phyloP scores from a whole-genome alignment of 2,888 invertebrate genomes.

The Hedya salicella region DNA sequence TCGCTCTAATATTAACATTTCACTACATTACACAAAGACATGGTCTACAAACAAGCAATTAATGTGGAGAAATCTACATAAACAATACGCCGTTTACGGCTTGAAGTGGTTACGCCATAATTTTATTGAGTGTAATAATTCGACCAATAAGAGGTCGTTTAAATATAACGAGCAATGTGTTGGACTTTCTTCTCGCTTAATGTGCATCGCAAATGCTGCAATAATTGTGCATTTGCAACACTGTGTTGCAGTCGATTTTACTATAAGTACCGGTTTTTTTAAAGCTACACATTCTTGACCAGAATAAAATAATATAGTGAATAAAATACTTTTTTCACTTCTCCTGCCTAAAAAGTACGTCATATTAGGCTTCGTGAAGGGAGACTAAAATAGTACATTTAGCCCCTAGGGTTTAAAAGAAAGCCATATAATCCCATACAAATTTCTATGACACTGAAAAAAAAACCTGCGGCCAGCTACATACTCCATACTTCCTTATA shows the following conservation, averaged over 20 bases:
- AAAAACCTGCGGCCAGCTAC: no score
- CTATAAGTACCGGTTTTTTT: neutral
- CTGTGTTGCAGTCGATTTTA: constrained; percentile 15
- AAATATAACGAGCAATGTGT: constrained; percentile 33
- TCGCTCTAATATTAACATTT: no score
- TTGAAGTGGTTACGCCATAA: constrained; percentile 37
- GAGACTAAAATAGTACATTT: no score
- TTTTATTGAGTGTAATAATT: constrained; percentile 40
- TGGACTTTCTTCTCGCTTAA: constrained; percentile 35
- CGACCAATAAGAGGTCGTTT: constrained; percentile 31
- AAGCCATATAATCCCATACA: no score
- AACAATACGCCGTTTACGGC: constrained; percentile 36
- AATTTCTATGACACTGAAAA: no score
- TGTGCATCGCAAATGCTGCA: constrained; percentile 29
- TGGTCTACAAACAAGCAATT: constrained; percentile 7
- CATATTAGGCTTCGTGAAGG: no score
- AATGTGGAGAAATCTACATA: constrained; percentile 21
- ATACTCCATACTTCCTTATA: no score
- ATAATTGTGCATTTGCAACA: constrained; percentile 29
- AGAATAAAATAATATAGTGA: no score
- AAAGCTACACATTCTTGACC: no score
- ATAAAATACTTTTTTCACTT: no score
- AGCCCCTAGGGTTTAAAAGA: no score
- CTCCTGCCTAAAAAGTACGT: no score
- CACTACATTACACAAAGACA: neutral